Evolutionary conservation across 64 coral and sea anemone genomes (phyloP).

Genomic region (Exaiptasia diaphana): DNA sequence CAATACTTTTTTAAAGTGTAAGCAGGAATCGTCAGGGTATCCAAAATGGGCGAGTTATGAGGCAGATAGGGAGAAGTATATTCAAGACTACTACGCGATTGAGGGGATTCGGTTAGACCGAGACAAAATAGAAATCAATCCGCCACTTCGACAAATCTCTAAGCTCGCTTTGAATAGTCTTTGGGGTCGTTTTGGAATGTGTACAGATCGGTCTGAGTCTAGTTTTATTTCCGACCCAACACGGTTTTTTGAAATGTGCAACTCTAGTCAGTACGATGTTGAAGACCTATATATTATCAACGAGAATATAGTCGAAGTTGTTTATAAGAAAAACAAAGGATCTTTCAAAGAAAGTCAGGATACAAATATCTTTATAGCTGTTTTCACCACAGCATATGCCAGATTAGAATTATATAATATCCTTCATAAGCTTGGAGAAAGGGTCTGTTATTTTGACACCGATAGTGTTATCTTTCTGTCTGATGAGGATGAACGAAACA

Average conservation of each 20-base stretch:
- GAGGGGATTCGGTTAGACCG: not conserved
- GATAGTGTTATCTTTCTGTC: slow-evolving; percentile 33
- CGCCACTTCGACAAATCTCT: not conserved
- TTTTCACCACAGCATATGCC: slow-evolving; percentile 43
- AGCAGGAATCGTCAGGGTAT: slow-evolving; percentile 7
- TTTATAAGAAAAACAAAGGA: slow-evolving; percentile 27
- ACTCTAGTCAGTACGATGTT: not conserved
- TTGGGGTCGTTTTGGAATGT: slow-evolving; percentile 41
- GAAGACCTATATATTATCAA: slow-evolving; percentile 6
- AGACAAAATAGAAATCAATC: not conserved
- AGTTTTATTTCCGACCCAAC: not conserved
- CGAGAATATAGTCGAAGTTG: slow-evolving; percentile 27
- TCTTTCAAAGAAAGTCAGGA: slow-evolving; percentile 13
- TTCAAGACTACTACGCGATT: not conserved
- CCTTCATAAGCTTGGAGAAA: not conserved
- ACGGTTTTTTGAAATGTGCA: not conserved
- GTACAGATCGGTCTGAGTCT: not conserved
- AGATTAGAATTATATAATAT: slow-evolving; percentile 34
- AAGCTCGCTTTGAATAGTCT: slow-evolving; percentile 30
- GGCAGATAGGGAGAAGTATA: not conserved
- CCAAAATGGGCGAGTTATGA: not conserved
- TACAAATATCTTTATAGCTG: slow-evolving; percentile 53
- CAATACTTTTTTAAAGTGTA: slow-evolving; percentile 3
- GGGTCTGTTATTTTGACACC: slow-evolving; percentile 36
- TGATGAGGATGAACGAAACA: not conserved